A percentile compares a stretch with the other conserved stretches of the same genome.
phyloP scores from a whole-genome alignment of 2,888 invertebrate species.

The Antheraea assamensis region DNA sequence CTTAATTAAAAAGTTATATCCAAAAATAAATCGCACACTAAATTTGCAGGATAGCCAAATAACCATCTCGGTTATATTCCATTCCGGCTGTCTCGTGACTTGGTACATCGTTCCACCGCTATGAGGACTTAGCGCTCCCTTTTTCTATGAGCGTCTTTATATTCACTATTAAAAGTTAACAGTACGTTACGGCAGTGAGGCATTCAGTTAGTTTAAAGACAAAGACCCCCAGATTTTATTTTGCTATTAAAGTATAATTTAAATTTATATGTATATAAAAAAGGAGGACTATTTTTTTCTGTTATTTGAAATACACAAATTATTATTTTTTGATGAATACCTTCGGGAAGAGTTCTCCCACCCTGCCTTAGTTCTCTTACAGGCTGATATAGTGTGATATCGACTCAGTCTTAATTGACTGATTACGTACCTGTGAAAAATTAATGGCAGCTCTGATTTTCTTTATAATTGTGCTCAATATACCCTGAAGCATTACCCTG shows the following conservation, averaged over 20 bases:
- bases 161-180: constrained; percentile 22
- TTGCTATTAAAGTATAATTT: too few relatives aligned
- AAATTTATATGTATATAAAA: too few relatives aligned
- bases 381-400: too few relatives aligned
- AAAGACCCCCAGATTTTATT: too few relatives aligned
- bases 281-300: too few relatives aligned
- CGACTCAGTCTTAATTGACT: too few relatives aligned
- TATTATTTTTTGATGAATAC: too few relatives aligned
- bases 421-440: neutral
- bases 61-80: neutral
- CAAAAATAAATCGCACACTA: neutral
- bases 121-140: constrained; percentile 1
- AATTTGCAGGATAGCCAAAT: neutral
- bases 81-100: neutral
- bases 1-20: neutral
- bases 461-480: neutral
- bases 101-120: neutral
- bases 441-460: neutral
- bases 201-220: neutral
- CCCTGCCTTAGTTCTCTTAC: too few relatives aligned
- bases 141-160: constrained; percentile 19
- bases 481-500: neutral
- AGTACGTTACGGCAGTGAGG: constrained; percentile 19
- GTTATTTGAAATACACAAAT: too few relatives aligned
- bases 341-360: too few relatives aligned